Evolutionary conservation across 2,113 vertebrate species (phyloP).

Genomic region (Genyomyrus donnyi): DNA sequence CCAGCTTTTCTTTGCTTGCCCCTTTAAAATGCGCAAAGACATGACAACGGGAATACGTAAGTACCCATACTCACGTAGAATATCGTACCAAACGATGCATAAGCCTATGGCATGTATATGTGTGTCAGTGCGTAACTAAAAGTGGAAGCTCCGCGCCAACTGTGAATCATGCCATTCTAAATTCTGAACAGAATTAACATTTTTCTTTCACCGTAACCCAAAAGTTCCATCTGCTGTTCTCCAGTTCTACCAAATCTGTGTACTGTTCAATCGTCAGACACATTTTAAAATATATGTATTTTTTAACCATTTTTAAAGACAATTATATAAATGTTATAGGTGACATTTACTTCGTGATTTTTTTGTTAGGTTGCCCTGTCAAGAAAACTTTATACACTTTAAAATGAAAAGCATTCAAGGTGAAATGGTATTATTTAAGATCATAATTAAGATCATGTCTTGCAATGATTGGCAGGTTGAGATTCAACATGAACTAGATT

Average conservation of each 20-base stretch:
- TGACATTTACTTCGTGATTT: background rate
- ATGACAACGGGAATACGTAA: constrained; percentile 22
- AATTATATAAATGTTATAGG: no score
- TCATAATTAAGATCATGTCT: background rate
- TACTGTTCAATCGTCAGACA: background rate
- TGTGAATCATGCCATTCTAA: constrained; percentile 23
- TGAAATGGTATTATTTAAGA: background rate
- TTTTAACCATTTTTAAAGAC: background rate
- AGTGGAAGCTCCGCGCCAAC: background rate
- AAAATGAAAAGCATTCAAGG: background rate
- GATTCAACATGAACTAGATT: background rate
- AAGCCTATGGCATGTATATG: background rate
- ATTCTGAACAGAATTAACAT: constrained; percentile 27
- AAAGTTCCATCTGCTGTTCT: constrained; percentile 28
- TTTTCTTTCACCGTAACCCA: constrained; percentile 21
- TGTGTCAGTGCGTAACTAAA: background rate
- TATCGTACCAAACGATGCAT: no score
- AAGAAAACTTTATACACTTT: background rate
- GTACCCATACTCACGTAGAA: background rate
- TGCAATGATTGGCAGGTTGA: background rate
- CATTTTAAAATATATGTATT: background rate
- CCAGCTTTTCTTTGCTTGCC: constrained; percentile 5
- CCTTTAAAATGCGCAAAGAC: background rate
- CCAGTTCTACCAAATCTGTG: background rate
- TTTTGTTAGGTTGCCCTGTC: background rate